A percentile compares a stretch with the other conserved stretches of the same genome.
Conservation (phyloP, 2,888 invertebrate species). For the Sesia apiformis region DNA sequence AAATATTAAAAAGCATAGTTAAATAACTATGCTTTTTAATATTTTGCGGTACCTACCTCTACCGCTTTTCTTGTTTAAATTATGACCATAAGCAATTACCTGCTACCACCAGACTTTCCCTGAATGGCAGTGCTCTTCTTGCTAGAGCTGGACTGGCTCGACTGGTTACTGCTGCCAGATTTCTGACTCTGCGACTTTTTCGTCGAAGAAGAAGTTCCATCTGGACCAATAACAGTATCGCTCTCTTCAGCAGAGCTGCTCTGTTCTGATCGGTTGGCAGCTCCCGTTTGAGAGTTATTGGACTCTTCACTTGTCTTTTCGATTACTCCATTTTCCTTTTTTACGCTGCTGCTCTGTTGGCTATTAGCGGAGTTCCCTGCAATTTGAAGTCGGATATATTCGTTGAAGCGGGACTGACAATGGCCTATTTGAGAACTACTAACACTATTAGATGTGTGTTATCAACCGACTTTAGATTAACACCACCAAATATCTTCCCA, state of each 20-base stretch:
- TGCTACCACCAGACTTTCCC: neutral
- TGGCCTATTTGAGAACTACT: too few relatives aligned
- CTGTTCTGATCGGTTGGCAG: neutral
- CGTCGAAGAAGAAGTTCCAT: neutral
- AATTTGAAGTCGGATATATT: too few relatives aligned
- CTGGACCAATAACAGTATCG: neutral
- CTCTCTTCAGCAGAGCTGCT: neutral
- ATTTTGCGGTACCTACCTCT: too few relatives aligned
- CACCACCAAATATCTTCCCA: too few relatives aligned
- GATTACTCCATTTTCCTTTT: neutral
- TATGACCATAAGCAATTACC: too few relatives aligned
- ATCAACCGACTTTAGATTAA: too few relatives aligned
- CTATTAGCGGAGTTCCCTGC: neutral
- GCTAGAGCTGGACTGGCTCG: neutral
- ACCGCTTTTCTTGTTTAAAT: too few relatives aligned
- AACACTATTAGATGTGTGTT: too few relatives aligned
- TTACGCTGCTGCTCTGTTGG: neutral
- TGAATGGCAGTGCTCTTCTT: neutral
- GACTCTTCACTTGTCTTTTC: neutral
- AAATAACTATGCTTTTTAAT: too few relatives aligned
- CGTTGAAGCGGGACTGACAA: too few relatives aligned
- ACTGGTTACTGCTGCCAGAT: neutral
- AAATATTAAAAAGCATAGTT: too few relatives aligned
- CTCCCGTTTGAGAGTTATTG: neutral
- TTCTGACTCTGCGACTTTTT: neutral